Evolutionary conservation across 2,113 vertebrate species (phyloP).

Genomic region (Onychostruthus taczanowskii): DNA sequence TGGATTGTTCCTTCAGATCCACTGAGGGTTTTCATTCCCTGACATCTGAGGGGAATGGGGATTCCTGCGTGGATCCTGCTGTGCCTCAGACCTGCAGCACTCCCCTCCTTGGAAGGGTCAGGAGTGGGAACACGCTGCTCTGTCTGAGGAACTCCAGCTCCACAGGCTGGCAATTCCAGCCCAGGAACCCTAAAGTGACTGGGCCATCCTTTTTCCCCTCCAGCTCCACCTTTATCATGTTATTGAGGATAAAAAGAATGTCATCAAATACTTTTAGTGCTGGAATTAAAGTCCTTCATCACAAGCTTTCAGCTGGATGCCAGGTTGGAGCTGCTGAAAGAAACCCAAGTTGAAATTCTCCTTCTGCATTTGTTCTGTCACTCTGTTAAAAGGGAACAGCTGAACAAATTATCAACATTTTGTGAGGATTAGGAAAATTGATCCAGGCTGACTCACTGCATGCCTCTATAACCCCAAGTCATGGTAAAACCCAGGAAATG

Average conservation of each 20-base stretch:
- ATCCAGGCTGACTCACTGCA: slow-evolving; percentile 63
- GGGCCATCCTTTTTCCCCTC: not conserved
- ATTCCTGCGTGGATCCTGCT: not conserved
- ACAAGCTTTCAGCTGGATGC: slow-evolving; percentile 3
- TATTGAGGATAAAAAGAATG: not conserved
- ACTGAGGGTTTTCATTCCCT: not conserved
- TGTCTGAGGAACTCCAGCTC: not conserved
- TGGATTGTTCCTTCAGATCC: not conserved
- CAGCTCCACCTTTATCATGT: not conserved
- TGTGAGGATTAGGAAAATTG: slow-evolving; percentile 66
- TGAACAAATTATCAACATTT: slow-evolving; percentile 70
- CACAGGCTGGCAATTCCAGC: not conserved
- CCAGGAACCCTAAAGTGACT: not conserved
- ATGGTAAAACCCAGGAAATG: slow-evolving; percentile 58
- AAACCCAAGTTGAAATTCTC: not conserved
- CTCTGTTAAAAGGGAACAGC: slow-evolving; percentile 66
- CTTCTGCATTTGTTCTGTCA: slow-evolving; percentile 48
- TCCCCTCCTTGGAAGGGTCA: not conserved
- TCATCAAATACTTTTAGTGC: not conserved
- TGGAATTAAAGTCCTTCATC: not conserved
- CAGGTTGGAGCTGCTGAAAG: not conserved
- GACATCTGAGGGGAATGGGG: not conserved
- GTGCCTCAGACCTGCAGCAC: not conserved
- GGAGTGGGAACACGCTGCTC: not conserved
- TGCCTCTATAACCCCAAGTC: slow-evolving; percentile 33